phyloP scores from a whole-genome alignment of 2,888 invertebrate species.

The Mythimna ferrago region DNA sequence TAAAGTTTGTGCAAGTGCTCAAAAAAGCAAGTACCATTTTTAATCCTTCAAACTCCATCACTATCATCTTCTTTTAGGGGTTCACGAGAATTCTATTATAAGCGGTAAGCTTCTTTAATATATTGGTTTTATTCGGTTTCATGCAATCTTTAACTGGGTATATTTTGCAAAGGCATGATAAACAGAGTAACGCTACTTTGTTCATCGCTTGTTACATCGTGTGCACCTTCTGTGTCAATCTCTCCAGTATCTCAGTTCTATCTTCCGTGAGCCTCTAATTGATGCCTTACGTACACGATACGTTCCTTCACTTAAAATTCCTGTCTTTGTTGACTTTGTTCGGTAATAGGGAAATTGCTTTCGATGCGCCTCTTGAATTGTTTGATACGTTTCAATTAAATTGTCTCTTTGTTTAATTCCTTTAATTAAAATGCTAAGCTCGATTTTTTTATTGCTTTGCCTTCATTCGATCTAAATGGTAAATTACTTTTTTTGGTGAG shows the following conservation, averaged over 20 bases:
- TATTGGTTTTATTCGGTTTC: background rate
- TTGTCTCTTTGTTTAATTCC: conserved; percentile 47
- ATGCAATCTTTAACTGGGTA: background rate
- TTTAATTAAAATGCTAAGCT: conserved; percentile 52
- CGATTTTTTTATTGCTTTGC: conserved; percentile 46
- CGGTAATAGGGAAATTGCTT: conserved; percentile 58
- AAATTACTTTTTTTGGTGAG: conserved; percentile 36
- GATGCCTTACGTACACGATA: conserved; percentile 56
- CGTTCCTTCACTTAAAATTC: conserved; percentile 58
- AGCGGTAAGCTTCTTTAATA: background rate
- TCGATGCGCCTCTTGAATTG: conserved; percentile 44
- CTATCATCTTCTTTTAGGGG: too few relatives aligned
- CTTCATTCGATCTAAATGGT: conserved; percentile 35
- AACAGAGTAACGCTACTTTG: too few relatives aligned
- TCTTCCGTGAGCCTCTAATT: conserved; percentile 59
- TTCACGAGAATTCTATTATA: background rate
- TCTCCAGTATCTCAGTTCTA: background rate
- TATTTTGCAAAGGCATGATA: background rate
- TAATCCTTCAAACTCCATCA: background rate
- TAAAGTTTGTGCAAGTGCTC: background rate
- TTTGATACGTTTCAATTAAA: conserved; percentile 59
- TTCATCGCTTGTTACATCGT: background rate
- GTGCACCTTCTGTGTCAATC: conserved; percentile 30
- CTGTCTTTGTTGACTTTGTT: conserved; percentile 59
- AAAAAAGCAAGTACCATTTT: background rate